Evolutionary conservation across 1,140 invertebrate genomes (phyloP), one percentile per base, ranked within the genome.

Genomic region (Monochamus saltuarius): DNA sequence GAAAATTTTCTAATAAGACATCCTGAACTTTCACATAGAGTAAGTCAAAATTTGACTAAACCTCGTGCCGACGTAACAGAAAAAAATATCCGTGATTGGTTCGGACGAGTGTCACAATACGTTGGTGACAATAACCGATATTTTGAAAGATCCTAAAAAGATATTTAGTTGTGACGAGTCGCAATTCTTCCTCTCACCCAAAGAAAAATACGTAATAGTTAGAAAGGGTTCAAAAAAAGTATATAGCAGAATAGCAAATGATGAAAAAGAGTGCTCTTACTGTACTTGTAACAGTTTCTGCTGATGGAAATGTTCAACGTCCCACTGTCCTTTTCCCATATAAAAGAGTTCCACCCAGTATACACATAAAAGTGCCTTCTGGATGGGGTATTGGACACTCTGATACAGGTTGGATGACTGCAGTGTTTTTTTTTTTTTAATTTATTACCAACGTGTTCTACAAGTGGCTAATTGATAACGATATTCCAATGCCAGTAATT

Each of bases 371-470:
- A 38, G 36, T 51, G 46, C 56, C 56, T 40, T 1, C 34, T 40
- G 14, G n/a, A 13, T 79, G 75, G 74, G 67, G 64, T 35, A 50
- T 74, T 34, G 76, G 75, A n/a, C 58, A 66, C 17, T 64, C 71
- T 13, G 72, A 77, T 19, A 72, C 56, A 35, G 73, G 77, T 7
- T 79, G 77, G 77, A 79, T 77, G 73, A 78, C 52, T 67, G 36
- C 22, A 72, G 69, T 46, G 62, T 10, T 79, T 78, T 59, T 78
- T 10, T 79, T 78, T 59, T 78, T 70, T 62, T 69, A 79, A 66
- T 79, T 74, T 56, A 60, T 77, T 16, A 60, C 66, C 8, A 73
- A 78, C 61, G 65, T 73, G 7, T 78, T 78, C 66, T 17, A 74
- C 37, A 75, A 69, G 40, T 78, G 73, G 70, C 29, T 78, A 37